phyloP scores from a whole-genome alignment of 2,113 vertebrate species.

The Aegithalos caudatus region DNA sequence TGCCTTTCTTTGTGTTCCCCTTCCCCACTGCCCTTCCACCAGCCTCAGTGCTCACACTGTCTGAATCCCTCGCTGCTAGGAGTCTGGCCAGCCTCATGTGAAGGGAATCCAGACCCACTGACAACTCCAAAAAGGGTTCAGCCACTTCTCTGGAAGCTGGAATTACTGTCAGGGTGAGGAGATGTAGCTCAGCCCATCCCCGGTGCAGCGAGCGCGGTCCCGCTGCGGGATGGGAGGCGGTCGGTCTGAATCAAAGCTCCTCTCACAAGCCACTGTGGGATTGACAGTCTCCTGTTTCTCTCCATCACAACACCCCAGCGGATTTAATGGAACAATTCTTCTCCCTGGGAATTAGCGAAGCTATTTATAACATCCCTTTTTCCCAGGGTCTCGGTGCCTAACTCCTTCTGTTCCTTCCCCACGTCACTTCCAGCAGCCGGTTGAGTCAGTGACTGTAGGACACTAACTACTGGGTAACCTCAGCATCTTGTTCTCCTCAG shows the following conservation, averaged over 20 bases:
- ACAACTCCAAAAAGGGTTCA: slow-evolving; percentile 51
- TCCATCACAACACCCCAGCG: background rate
- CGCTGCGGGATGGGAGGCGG: background rate
- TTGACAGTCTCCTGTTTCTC: background rate
- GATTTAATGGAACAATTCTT: background rate
- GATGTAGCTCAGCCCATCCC: background rate
- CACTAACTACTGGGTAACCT: slow-evolving; percentile 37
- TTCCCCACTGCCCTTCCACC: background rate
- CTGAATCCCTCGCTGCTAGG: slow-evolving; percentile 57
- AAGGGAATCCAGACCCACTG: slow-evolving; percentile 39
- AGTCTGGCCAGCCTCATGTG: background rate
- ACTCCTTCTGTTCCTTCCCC: slow-evolving; percentile 32
- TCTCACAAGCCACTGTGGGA: background rate
- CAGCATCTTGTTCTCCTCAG: slow-evolving; percentile 19
- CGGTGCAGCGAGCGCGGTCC: rapidly evolving
- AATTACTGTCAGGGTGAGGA: background rate
- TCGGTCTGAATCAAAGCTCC: background rate
- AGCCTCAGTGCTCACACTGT: background rate
- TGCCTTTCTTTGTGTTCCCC: background rate
- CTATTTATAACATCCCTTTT: slow-evolving; percentile 4
- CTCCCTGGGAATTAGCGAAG: slow-evolving; percentile 9
- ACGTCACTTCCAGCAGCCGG: slow-evolving; percentile 4
- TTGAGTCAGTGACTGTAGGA: slow-evolving; percentile 6
- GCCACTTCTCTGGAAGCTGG: background rate
- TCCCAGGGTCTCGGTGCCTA: slow-evolving; percentile 49